Percentiles rank a stretch among this genome's conserved stretches.
Conservation (phyloP, 2,113 vertebrate species). For the Uria aalge region DNA sequence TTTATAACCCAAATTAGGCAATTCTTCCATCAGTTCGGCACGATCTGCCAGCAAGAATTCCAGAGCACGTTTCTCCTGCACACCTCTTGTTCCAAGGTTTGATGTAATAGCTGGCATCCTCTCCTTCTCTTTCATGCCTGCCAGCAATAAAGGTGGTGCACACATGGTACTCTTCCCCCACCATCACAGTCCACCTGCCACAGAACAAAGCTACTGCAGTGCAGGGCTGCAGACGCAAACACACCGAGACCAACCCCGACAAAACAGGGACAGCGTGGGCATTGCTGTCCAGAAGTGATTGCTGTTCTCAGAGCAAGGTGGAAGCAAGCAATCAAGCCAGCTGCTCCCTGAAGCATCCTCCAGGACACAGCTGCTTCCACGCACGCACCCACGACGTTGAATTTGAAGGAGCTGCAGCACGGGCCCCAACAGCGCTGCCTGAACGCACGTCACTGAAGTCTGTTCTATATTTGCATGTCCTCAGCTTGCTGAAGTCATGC, state of each 20-base stretch:
- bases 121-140: neutral
- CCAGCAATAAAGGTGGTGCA: neutral
- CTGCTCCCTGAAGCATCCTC: neutral
- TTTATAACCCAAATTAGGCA: slow-evolving; percentile 17
- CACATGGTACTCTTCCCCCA: neutral
- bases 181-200: neutral
- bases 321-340: neutral
- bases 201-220: neutral
- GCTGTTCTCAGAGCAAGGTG: neutral
- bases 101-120: slow-evolving; percentile 17
- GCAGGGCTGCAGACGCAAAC: neutral
- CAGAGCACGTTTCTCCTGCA: neutral
- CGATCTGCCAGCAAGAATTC: neutral
- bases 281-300: neutral
- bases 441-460: neutral
- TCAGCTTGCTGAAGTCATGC: neutral
- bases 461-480: neutral
- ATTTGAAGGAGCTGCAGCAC: neutral
- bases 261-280: no score
- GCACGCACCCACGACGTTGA: neutral
- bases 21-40: neutral
- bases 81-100: slow-evolving; percentile 17
- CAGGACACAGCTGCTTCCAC: neutral
- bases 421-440: accelerated
- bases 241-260: neutral